A percentile compares a stretch with the other conserved stretches of the same genome.
phyloP scores from a whole-genome alignment of 2,797 vertebrate species.

The Chiloscyllium punctatum region DNA sequence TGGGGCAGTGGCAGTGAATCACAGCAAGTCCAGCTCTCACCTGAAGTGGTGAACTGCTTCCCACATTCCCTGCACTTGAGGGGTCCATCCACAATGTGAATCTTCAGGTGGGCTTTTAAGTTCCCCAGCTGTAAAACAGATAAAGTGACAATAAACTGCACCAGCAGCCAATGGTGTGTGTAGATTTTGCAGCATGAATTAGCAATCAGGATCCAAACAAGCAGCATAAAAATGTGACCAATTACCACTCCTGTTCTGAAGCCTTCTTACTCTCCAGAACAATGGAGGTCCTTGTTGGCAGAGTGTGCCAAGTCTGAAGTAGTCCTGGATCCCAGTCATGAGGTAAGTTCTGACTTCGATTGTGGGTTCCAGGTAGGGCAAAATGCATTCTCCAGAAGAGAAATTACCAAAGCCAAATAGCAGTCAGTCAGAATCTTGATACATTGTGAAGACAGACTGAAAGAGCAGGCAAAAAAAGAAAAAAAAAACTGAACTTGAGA shows the following conservation, averaged over 20 bases:
- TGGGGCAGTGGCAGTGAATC: no score
- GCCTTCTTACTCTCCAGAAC: neutral
- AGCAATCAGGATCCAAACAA: neutral
- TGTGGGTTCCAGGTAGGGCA: neutral
- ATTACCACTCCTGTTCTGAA: neutral
- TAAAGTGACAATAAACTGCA: neutral
- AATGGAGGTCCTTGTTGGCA: neutral
- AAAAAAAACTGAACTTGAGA: neutral
- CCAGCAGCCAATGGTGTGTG: neutral
- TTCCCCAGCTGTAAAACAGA: constrained; percentile 71
- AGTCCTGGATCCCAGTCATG: neutral
- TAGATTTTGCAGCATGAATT: neutral
- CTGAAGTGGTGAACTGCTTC: constrained; percentile 97
- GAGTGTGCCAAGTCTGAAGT: neutral
- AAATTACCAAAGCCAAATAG: neutral
- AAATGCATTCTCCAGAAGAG: neutral
- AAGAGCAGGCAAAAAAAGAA: neutral
- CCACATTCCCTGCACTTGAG: constrained; percentile 93
- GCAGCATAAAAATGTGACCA: neutral
- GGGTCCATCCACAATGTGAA: constrained; percentile 86
- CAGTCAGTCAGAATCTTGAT: neutral
- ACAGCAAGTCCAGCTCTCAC: constrained; percentile 50
- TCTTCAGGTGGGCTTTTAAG: constrained; percentile 90
- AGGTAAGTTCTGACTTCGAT: neutral
- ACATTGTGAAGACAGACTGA: neutral